A percentile compares a stretch with the other conserved stretches of the same genome.
phyloP scores from a whole-genome alignment of 2,113 vertebrate genomes.

The Periophthalmodon schlosseri region DNA sequence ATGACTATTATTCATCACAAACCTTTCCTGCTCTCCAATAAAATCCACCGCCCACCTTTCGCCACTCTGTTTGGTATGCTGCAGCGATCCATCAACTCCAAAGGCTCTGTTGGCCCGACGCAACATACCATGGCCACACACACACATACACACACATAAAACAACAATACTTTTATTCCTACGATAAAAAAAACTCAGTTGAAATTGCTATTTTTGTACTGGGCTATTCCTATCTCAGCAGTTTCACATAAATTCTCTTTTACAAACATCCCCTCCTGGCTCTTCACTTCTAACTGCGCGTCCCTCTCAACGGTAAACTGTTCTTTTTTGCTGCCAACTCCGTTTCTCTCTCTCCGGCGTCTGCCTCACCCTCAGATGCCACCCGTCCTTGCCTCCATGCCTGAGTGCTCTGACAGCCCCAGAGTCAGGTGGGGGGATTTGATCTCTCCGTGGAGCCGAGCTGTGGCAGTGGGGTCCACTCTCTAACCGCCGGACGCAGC shows the following conservation, averaged over 20 bases:
- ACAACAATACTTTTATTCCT: constrained; percentile 45
- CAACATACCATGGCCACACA: constrained; percentile 25
- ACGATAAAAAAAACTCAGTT: constrained; percentile 59
- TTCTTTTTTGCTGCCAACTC: constrained; percentile 60
- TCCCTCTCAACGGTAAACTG: constrained; percentile 51
- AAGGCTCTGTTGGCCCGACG: constrained; percentile 46
- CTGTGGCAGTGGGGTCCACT: constrained; percentile 60
- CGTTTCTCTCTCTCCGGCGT: constrained; percentile 31
- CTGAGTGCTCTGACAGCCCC: constrained; percentile 71
- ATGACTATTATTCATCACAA: constrained; percentile 75
- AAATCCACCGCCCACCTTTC: constrained; percentile 70
- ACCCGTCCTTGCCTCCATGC: constrained; percentile 63
- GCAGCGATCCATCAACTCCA: constrained; percentile 70
- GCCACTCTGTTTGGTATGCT: constrained; percentile 68
- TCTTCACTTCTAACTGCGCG: constrained; percentile 33
- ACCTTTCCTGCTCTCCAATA: constrained; percentile 67
- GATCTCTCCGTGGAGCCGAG: constrained; percentile 60
- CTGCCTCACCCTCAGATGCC: constrained; percentile 65
- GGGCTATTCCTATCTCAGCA: constrained; percentile 61
- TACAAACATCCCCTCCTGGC: constrained; percentile 55
- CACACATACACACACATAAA: constrained; percentile 11
- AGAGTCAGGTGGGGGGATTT: constrained; percentile 53
- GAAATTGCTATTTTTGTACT: constrained; percentile 64
- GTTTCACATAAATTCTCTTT: constrained; percentile 59
- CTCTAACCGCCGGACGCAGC: constrained; percentile 63